phyloP scores from a whole-genome alignment of 2,113 vertebrate genomes.

The Nipponia nippon region DNA sequence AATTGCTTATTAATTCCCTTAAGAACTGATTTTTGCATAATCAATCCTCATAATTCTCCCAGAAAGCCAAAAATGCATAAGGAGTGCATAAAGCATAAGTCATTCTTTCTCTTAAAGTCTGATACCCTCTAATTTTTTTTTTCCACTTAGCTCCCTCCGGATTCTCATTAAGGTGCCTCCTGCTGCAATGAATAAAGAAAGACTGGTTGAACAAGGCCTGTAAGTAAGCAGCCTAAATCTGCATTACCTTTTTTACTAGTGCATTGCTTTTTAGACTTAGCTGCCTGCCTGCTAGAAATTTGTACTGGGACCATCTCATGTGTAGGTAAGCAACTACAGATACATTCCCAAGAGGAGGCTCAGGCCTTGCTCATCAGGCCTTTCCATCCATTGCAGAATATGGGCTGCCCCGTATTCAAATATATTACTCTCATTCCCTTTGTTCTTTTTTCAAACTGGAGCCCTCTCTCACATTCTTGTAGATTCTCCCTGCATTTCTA shows the following conservation, averaged over 20 bases:
- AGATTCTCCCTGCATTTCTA: background rate
- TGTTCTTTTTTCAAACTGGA: background rate
- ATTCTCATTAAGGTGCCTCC: background rate
- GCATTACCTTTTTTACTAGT: background rate
- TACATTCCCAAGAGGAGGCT: background rate
- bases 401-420: background rate
- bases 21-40: background rate
- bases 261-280: background rate
- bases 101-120: background rate
- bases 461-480: too few relatives aligned
- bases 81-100: background rate
- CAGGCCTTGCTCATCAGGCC: background rate
- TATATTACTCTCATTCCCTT: background rate
- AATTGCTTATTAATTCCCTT: background rate
- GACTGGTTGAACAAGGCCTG: background rate
- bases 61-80: background rate
- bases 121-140: background rate
- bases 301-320: fast-evolving
- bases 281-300: background rate
- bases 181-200: background rate
- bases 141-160: too few relatives aligned
- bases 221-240: background rate
- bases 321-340: background rate
- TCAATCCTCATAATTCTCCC: background rate
- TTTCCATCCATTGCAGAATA: background rate